A percentile compares a stretch with the other conserved stretches of the same genome.
Evolutionary conservation across 2,113 vertebrate species (phyloP).

Genomic region (Dasyornis broadbenti): DNA sequence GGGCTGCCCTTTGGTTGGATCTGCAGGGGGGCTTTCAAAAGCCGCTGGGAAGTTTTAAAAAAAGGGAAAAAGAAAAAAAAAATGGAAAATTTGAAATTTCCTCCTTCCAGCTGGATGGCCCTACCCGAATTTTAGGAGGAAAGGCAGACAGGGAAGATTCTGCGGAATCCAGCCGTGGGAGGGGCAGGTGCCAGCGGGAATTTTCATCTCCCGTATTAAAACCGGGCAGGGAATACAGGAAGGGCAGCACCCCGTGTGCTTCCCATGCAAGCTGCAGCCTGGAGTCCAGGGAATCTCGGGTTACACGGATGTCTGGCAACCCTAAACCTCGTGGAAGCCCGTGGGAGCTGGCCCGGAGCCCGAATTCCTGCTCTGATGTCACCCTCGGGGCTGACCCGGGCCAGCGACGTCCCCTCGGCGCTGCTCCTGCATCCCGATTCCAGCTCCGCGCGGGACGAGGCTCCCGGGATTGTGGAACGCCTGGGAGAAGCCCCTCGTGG

Average conservation of each 20-base stretch:
- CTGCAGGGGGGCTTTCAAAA: neutral
- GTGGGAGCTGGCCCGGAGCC: neutral
- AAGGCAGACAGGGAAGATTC: accelerated
- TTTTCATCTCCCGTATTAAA: neutral
- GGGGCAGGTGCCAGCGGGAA: neutral
- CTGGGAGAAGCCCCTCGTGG: neutral
- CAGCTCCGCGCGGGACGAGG: neutral
- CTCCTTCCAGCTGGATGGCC: neutral
- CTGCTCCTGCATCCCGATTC: neutral
- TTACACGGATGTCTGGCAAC: neutral
- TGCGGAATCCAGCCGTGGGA: accelerated
- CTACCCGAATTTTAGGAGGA: neutral
- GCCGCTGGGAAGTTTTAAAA: no score
- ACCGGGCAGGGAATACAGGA: neutral
- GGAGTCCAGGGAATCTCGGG: neutral
- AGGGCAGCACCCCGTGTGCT: neutral
- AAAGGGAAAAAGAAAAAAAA: no score
- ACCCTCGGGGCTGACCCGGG: neutral
- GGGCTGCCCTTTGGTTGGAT: neutral
- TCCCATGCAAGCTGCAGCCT: neutral
- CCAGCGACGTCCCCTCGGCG: neutral
- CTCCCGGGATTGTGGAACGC: neutral
- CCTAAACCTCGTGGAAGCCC: neutral
- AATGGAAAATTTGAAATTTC: neutral
- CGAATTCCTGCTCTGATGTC: neutral